Evolutionary conservation across 2,888 invertebrate species (phyloP), one percentile per base, ranked within the genome.

Genomic region (Plagodis dolabraria): DNA sequence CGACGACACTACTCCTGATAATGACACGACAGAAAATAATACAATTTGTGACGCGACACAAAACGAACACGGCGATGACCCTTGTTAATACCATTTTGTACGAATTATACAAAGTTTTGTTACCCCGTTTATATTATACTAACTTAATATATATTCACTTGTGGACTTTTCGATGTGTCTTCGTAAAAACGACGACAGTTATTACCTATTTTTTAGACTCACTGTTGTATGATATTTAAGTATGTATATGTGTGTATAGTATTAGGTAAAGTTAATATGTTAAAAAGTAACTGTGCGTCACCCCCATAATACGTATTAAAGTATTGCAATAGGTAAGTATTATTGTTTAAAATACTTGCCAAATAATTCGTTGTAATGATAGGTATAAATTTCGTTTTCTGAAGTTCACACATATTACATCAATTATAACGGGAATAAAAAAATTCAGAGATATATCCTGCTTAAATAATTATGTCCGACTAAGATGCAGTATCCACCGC

Each of bases 181-280:
- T 82, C 80, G 76, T 74, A 69, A 77, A 56, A 54, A 74, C 72
- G 79, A 75, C 67, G 79, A 76, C 75, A 75, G 66, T 82, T 79
- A 78, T 79, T 79, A 76, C 74, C 77, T 85, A 85, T 85, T 82
- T 85, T 85, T 82, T 84, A 79, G 80, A 82, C 68, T 77, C 71
- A 77, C 75, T 83, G 75, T 85, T 85, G 74, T 80, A 74, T 69
- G 61, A 63, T 65, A 60, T 54, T 65, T 61, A 62, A 57, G 65
- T 60, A 51, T 22, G 57, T 64, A 63, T 57, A 56, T 67, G 57
- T 64, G 67, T 63, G 53, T 65, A 59, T 63, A 61, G 64, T n/a
- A n/a, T 53, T 62, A 67, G 61, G 55, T 42, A 11, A 47, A 49
- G 53, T 54, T 45, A 50, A 22, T 55, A 60, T 57, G 40, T 51